Percentiles rank a stretch among this genome's conserved stretches.
These are phyloP conservation scores for Condylostylus longicornis DNA, from an alignment of 1,140 invertebrate species.

Conservation along the genomic window DNA sequence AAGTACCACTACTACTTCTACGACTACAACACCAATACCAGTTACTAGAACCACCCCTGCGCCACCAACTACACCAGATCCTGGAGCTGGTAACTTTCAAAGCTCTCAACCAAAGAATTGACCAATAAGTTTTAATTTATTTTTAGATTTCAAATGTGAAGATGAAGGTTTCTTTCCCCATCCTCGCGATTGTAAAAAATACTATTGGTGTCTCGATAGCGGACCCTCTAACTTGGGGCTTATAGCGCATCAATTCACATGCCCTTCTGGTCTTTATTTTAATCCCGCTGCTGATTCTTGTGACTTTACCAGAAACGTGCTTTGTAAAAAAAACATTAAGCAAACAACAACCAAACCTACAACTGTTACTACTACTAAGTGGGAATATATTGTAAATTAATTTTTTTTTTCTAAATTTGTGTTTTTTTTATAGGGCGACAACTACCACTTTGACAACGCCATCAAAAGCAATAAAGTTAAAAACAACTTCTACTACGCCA, in stretches of 20 bases:
- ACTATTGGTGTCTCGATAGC: conserved; percentile 86
- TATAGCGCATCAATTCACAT: conserved; percentile 85
- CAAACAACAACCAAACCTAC: conserved; percentile 16
- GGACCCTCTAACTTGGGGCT: conserved; percentile 77
- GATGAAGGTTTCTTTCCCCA: conserved; percentile 91
- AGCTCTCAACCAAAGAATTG: background rate
- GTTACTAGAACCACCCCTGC: conserved; percentile 39
- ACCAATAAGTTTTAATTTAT: background rate
- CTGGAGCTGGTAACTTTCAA: conserved; percentile 50
- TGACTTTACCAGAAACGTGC: conserved; percentile 76
- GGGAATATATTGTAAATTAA: background rate
- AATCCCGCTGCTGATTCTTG: conserved; percentile 84
- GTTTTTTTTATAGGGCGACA: too few relatives aligned
- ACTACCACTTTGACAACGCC: conserved; percentile 31
- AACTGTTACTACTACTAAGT: background rate
- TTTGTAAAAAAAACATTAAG: conserved; percentile 46
- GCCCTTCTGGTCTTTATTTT: conserved; percentile 79
- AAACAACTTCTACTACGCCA: conserved; percentile 27
- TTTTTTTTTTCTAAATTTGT: conserved; percentile 20
- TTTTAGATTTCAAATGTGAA: conserved; percentile 69
- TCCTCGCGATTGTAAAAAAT: conserved; percentile 83
- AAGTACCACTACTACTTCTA: background rate
- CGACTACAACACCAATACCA: conserved; percentile 16
- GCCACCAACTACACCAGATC: conserved; percentile 79
- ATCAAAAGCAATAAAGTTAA: conserved; percentile 26